Evolutionary conservation across 2,113 vertebrate species (phyloP), one percentile per base, ranked within the genome.

Genomic region (Periophthalmodon schlosseri): DNA sequence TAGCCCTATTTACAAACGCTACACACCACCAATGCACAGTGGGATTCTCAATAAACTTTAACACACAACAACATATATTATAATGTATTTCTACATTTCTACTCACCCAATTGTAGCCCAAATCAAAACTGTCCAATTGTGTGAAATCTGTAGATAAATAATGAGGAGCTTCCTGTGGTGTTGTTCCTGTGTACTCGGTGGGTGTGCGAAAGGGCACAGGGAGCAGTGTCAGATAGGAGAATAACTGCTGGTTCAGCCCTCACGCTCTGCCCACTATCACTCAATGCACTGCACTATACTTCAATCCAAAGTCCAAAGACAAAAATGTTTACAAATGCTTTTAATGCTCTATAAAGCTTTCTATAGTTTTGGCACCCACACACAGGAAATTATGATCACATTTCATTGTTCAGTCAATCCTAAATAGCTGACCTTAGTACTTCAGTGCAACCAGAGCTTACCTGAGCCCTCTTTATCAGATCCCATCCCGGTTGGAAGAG

Each of bases 221-320:
- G 81, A 87, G 84, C 50, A 23, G 83, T 74, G 74, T 88, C 88
- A 81, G 82, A 85, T 70, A 71, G 83, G 67, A 77, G 72, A 74
- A 86, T 83, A 87, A 87, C 60, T 91, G 90, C 88, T 87, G 88
- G 77, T 91, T 93, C 91, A 91, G 84, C 86, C 79, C 56, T 83
- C 83, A 77, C 77, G 77, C 83, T 81, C 84, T 70, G 56, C 68
- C 78, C 54, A 12, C 36, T 34, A 78, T 80, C 79, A 76, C 79
- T 80, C 81, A 61, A 44, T 75, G 84, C 78, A 78, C 81, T 47
- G 44, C 63, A 72, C 49, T 63, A 57, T 71, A 80, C 66, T 79
- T 83, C n/a, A 24, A 21, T 61, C 20, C 23, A 61, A 33, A 33
- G 39, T 15, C 13, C 46, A 36, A 63, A 36, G 73, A 15, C 66